Evolutionary conservation across 2,797 vertebrate genomes (phyloP), one percentile per base, ranked within the genome.

Genomic region (Nasua narica): DNA sequence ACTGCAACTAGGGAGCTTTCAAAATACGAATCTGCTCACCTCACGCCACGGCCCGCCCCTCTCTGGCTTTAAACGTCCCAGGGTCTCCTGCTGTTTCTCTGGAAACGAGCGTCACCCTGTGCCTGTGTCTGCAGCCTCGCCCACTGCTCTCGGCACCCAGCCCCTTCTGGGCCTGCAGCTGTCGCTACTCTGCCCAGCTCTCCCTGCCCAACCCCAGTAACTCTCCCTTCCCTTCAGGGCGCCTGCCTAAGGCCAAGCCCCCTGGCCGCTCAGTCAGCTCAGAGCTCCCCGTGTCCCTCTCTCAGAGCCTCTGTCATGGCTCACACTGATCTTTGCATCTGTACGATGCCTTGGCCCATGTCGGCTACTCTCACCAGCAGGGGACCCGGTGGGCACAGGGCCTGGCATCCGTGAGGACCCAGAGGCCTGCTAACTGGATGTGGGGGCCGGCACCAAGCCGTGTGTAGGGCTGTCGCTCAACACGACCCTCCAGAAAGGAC

Each of bases 11-110:
- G 40, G 52, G 9, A 94, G 54, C n/a, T n/a, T 62, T 23, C 67
- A 83, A 60, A 43, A 87, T 21, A 18, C 52, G 72, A 65, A 74
- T 69, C 77, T 48, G 46, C 40, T 79, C 50, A 48, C 14, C 37
- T 81, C 29, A 56, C 0, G 0, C 12, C 13, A 23, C 16, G 2
- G 16, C n/a, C 43, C 7, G 0, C 5, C 46, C 35, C 19, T 48
- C 54, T n/a, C 50, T 48, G 78, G 50, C 50, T 54, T 81, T 52
- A 74, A 93, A 88, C 1, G 18, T 46, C 29, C 50, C 16, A 4
- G 52, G 74, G 67, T 32, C 46, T 56, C 72, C 25, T 6, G 5
- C 14, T 67, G 76, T 25, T 67, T 50, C 48, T 10, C 3, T 1
- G 5, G 19, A 40, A 58, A 85, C 23, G 62, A 72, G 81, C 1